Evolutionary conservation across 2,113 vertebrate species (phyloP), one percentile per base, ranked within the genome.

Genomic region (Scophthalmus maximus): DNA sequence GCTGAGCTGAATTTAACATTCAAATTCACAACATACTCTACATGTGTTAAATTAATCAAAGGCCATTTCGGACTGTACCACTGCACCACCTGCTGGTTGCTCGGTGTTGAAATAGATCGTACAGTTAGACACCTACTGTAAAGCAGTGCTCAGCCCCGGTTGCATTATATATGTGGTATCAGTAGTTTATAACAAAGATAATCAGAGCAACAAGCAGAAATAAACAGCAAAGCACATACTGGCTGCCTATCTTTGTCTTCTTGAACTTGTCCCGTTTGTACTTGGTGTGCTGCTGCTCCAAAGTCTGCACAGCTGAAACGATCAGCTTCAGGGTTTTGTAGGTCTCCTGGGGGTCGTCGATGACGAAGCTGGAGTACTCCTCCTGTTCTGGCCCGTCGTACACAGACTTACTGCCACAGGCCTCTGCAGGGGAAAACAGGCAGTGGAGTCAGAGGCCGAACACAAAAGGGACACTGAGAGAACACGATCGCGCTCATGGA

Each of bases 161-260:
- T n/a, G n/a, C n/a, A n/a, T n/a, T n/a, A n/a, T n/a, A n/a, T n/a
- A n/a, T n/a, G n/a, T n/a, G n/a, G n/a, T n/a, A n/a, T n/a, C 42
- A n/a, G 18, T 6, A 8, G 40, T 55, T 11, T 25, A 36, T 8
- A 15, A 50, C 4, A 44, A n/a, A n/a, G n/a, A n/a, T n/a, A n/a
- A n/a, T n/a, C n/a, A n/a, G 6, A 38, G 36, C 36, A 8, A 20
- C 2, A 18, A 23, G 18, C 38, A 44, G 1, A n/a, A 8, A 29
- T 11, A 25, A 55, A 62, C 17, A 64, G 17, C 1, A 59, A 46
- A 56, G 0, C 25, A 97, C 98, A 91, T 91, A 99, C 98, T 99
- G 97, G 93, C 98, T 99, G 77, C 98, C 98, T 2, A 98, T 98
- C 88, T 96, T 96, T 53, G 97, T 98, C 91, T 97, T 99, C 92